Evolutionary conservation across 1,140 invertebrate genomes (phyloP), one percentile per base, ranked within the genome.

Genomic region (Anthonomus grandis): DNA sequence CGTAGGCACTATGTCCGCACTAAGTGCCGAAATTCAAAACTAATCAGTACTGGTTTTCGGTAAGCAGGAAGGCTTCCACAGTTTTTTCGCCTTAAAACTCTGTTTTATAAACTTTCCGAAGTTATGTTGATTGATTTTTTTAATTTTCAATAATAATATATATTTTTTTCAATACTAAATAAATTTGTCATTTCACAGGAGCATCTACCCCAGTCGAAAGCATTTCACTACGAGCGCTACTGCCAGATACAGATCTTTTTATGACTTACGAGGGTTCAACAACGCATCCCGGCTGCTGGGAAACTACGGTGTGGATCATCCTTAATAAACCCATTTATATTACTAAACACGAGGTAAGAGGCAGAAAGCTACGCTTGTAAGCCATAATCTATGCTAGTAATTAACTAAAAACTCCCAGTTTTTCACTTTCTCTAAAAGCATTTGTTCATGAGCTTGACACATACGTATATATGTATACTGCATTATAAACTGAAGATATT

Each of bases 201-300:
- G 83, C 85, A 66, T 85, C 82, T 48, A 87, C 82, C 39, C 80
- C 84, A n/a, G 87, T 95, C 57, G 82, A 86, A 64, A 86, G 93
- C 70, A 76, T 96, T 62, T 93, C 90, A 13, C 77, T 95, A 57
- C 83, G 84, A 65, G 86, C 84, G 38, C 75, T 97, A 19, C 77
- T 97, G 53, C 93, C 93, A 18, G 85, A 89, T 64, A 96, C 93
- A 3, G 84, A 87, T 60, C 86, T 91, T 64, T 97, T 93, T 76
- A 92, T 97, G 77, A 97, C 94, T n/a, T 97, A 97, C 75, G 95
- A 97, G 74, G 95, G 95, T n/a, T 95, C 92, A 41, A 91, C 92
- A 23, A 97, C 95, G 48, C 92, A 93, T 78, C 95, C 95, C 3
- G 90, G 89, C 18, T 93, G 91, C 75, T 92, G 91, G 86, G 91